These are phyloP conservation scores for Nematostella vectensis DNA, from an alignment of 92 coral and sea anemone genomes.

Conservation along the genomic window DNA sequence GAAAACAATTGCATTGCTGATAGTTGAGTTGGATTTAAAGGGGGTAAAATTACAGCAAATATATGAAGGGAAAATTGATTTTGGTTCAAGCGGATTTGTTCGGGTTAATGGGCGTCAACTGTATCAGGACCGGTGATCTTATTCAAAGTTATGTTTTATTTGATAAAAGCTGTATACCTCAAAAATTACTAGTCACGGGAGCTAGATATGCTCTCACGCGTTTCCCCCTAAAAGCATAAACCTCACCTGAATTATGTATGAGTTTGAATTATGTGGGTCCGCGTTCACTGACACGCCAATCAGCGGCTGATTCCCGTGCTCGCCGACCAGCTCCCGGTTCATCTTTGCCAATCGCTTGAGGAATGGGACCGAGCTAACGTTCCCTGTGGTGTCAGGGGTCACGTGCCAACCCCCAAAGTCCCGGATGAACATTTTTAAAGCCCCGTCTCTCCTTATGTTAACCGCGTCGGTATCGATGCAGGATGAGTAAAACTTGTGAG, in stretches of 20 bases:
- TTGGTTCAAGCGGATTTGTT: no score
- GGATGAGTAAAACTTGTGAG: constrained; percentile 20
- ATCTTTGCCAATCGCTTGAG: constrained; percentile 13
- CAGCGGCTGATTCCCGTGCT: constrained; percentile 4
- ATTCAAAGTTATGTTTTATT: no score
- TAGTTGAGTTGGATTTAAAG: no score
- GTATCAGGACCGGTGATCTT: no score
- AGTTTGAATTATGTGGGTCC: constrained; percentile 12
- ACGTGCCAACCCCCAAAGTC: constrained; percentile 34
- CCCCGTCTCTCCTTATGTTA: constrained; percentile 10
- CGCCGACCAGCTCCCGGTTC: constrained; percentile 3
- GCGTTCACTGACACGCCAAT: constrained; percentile 7
- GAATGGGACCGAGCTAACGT: neutral
- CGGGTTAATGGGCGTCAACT: no score
- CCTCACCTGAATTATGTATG: constrained; percentile 18
- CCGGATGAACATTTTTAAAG: constrained; percentile 13
- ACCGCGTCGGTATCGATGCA: constrained; percentile 23
- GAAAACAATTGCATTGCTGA: no score
- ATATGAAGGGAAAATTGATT: no score
- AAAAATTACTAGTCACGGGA: no score
- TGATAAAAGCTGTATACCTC: no score
- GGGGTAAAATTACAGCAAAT: no score
- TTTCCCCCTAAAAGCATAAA: no score
- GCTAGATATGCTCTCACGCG: no score
- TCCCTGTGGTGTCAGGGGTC: neutral